These are phyloP conservation scores for Taxidea taxus DNA, from an alignment of 2,113 vertebrate species.

Conservation along the genomic window DNA sequence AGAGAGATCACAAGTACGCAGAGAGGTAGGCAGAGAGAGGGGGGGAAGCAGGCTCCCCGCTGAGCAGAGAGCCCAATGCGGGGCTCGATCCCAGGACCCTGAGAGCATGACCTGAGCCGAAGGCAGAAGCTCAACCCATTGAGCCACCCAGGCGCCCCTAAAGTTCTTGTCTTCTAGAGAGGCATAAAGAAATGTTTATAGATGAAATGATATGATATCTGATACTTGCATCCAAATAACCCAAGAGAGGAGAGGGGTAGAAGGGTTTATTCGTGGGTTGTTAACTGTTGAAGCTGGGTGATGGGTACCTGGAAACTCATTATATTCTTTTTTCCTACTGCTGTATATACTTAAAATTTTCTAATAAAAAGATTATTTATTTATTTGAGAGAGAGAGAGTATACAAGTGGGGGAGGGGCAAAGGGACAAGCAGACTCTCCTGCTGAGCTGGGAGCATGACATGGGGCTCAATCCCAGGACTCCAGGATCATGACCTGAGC, in stretches of 20 bases:
- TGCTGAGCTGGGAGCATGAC: too few species aligned
- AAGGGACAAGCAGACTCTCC: too few species aligned
- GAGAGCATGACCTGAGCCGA: too few species aligned
- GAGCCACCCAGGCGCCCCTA: background rate
- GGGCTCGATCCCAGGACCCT: too few species aligned
- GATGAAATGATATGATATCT: background rate
- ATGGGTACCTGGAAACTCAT: background rate
- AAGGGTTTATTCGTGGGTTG: background rate
- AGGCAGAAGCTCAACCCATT: too few species aligned
- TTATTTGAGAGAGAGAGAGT: background rate
- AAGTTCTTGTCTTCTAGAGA: conserved; percentile 2
- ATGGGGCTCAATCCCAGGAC: background rate
- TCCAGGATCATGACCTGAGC: background rate
- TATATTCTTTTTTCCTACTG: background rate
- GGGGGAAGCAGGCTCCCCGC: too few species aligned
- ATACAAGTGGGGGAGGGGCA: too few species aligned
- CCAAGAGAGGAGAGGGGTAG: background rate
- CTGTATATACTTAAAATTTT: background rate
- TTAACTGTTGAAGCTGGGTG: background rate
- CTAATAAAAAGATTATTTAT: background rate
- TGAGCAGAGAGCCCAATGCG: too few species aligned
- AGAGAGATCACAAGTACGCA: too few species aligned
- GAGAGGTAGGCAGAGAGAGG: too few species aligned
- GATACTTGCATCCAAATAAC: background rate
- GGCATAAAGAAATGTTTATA: background rate